Percentiles rank a stretch among this genome's conserved stretches.
phyloP scores from a whole-genome alignment of 2,113 vertebrate species.

The Chloropsis cyanopogon region DNA sequence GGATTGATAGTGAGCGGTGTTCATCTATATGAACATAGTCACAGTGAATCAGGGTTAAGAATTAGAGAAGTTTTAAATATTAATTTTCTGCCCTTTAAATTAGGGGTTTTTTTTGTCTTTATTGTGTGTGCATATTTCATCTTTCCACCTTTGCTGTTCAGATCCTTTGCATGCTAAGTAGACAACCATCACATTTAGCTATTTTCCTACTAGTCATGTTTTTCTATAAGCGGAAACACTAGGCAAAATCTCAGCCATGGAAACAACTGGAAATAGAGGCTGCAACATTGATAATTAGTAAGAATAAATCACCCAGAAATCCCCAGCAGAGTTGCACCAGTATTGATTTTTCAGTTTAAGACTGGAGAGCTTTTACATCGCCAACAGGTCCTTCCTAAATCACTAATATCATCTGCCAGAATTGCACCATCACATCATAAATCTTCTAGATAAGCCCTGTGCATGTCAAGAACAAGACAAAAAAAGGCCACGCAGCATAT shows the following conservation, averaged over 20 bases:
- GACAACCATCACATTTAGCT: neutral
- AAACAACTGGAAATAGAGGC: neutral
- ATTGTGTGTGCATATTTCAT: neutral
- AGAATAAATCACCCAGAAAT: neutral
- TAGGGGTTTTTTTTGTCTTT: neutral
- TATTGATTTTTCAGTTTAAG: constrained; percentile 48
- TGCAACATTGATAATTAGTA: neutral
- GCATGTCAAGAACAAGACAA: neutral
- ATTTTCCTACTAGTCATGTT: neutral
- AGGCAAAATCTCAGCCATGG: neutral
- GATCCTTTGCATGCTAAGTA: neutral
- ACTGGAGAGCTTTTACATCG: neutral
- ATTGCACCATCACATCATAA: neutral
- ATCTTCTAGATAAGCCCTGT: neutral
- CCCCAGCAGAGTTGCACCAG: neutral
- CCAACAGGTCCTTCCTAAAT: constrained; percentile 24
- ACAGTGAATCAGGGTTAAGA: neutral
- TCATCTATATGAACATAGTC: neutral
- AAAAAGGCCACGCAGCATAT: neutral
- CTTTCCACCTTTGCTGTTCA: neutral
- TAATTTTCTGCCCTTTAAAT: neutral
- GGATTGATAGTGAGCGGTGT: neutral
- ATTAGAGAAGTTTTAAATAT: neutral
- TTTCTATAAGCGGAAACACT: neutral
- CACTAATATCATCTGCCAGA: constrained; percentile 41